These are phyloP conservation scores for Cygnus atratus DNA, from an alignment of 2,113 vertebrate species.

Conservation along the genomic window DNA sequence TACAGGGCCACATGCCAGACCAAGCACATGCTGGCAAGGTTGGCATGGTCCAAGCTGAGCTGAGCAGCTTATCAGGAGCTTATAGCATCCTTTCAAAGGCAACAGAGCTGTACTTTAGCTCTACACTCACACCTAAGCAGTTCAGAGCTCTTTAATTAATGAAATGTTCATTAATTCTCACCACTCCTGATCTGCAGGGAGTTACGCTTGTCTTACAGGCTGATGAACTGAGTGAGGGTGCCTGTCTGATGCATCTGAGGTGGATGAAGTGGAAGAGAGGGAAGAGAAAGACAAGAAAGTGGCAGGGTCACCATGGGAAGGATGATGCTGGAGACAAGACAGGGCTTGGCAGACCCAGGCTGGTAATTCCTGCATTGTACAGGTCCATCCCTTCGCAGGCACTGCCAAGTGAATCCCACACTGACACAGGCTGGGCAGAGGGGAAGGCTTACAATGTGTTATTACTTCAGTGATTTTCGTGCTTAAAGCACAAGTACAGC, in stretches of 20 bases:
- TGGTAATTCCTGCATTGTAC: neutral
- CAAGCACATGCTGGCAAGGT: neutral
- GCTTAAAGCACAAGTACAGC: neutral
- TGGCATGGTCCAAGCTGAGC: neutral
- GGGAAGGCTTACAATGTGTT: neutral
- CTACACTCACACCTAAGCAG: neutral
- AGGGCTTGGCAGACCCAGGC: neutral
- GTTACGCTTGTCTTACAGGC: neutral
- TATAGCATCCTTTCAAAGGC: neutral
- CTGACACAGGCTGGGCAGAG: neutral
- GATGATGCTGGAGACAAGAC: neutral
- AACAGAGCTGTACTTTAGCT: neutral
- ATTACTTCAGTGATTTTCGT: neutral
- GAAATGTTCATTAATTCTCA: slow-evolving; percentile 11
- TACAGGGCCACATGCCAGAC: neutral
- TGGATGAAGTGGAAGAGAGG: neutral
- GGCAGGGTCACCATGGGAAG: neutral
- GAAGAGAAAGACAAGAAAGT: neutral
- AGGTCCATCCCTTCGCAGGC: neutral
- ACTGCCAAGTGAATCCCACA: neutral
- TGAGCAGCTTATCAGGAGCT: neutral
- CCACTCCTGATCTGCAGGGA: neutral
- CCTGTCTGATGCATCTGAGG: neutral
- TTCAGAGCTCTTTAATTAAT: neutral
- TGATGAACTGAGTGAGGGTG: neutral